Base-by-base conservation (phyloP, 2,888 invertebrate species). In the Helleia helle region DNA sequence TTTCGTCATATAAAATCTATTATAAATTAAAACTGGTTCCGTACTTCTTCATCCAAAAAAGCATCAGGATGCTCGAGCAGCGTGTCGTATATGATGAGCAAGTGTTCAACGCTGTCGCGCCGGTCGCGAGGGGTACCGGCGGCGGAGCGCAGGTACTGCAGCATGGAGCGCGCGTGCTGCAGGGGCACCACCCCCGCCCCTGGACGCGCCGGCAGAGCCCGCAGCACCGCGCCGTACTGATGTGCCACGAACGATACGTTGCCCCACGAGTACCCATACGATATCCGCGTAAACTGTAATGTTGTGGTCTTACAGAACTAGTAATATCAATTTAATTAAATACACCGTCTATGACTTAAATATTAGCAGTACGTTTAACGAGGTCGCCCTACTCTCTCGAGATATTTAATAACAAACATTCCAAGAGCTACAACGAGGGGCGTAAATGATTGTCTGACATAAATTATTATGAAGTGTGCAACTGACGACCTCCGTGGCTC, bases 1-100 rank as follows among this genome's bases (percentile, higher is more conserved):
- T 7, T 2, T 9, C 0, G 4, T 26, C 26, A 8, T 11, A 26
- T n/a, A 0, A 31, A 9, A 31, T 5, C 3, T 2, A 15, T 31
- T 6, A 18, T 7, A 28, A 28, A 28, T 28, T 11, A 28, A 12
- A 28, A 11, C 6, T 9, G 6, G 12, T 11, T 28, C 12, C 14
- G 5, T 66, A 93, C 93, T 88, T 91, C 88, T 70, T 91, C 90
- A 72, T 89, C 90, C 45, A 92, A 86, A 52, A 93, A 87, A 7
- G 93, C 89, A 55, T 89, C 86, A 22, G 88, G 87, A 53, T 81
- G 71, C 46, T 67, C 72, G 30, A 84, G 48, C 26, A 84, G 51
- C 5, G 62, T 69, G 22, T 83, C 77, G 37, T 65, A 81, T 24
- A 83, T 88, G 56, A 87, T 87, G 51, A 93, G 71, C 36, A 94